phyloP scores from a whole-genome alignment of 1,140 invertebrate genomes.

The Trichonephila clavata region DNA sequence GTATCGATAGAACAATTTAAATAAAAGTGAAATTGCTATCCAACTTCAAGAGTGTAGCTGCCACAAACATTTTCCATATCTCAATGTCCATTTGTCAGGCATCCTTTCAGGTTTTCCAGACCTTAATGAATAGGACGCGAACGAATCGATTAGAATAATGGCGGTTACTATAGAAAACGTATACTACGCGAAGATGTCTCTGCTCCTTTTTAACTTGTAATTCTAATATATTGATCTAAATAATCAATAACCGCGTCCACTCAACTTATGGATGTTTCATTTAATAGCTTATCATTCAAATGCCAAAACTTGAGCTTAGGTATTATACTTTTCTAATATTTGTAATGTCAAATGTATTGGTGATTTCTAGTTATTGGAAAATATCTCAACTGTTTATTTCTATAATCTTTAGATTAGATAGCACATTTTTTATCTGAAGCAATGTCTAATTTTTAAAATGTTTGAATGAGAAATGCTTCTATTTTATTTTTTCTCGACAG shows the following conservation, averaged over 20 bases:
- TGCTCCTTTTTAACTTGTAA: neutral
- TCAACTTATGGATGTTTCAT: neutral
- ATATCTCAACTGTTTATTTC: no score
- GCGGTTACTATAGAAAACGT: slow-evolving; percentile 7
- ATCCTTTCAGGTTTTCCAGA: neutral
- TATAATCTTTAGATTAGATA: no score
- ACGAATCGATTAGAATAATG: neutral
- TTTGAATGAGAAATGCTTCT: no score
- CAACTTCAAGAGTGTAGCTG: neutral
- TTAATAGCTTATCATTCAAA: neutral
- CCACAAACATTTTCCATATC: neutral
- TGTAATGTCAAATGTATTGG: no score
- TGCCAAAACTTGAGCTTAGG: neutral
- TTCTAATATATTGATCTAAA: slow-evolving; percentile 4
- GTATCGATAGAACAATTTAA: neutral
- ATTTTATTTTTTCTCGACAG: no score
- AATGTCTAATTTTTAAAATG: no score
- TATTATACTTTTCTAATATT: no score
- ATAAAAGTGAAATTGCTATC: neutral
- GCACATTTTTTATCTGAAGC: no score
- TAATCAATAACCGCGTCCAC: neutral
- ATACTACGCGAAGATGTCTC: neutral
- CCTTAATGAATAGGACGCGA: neutral
- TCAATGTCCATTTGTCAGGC: neutral
- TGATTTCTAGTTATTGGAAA: no score